Evolutionary conservation across 2,113 vertebrate species (phyloP).

Genomic region (Murina feae): DNA sequence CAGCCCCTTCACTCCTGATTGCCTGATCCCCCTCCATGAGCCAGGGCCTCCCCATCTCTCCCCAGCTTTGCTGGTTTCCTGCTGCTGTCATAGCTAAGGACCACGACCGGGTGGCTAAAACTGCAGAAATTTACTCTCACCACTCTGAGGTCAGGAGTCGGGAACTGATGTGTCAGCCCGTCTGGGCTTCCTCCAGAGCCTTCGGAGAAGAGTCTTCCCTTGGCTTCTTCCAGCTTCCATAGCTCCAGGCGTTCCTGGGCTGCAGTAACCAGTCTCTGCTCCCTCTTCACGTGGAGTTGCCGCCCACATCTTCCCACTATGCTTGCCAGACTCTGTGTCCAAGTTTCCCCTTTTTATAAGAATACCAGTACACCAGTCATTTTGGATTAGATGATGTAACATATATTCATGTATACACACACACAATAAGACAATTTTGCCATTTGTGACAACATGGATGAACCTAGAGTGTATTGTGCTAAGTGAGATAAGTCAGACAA

Average conservation of each 20-base stretch:
- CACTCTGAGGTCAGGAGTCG: neutral
- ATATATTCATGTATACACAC: too few relatives aligned
- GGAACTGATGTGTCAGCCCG: accelerated
- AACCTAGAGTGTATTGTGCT: neutral
- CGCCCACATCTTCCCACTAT: neutral
- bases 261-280: neutral
- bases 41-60: neutral
- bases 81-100: accelerated
- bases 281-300: accelerated
- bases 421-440: neutral
- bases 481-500: neutral
- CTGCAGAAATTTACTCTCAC: neutral
- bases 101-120: neutral
- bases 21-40: neutral
- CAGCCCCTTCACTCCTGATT: neutral
- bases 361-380: neutral
- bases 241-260: neutral
- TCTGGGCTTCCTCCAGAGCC: neutral
- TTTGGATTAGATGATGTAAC: neutral
- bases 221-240: too few relatives aligned
- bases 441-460: neutral
- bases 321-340: neutral
- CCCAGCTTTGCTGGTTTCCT: accelerated
- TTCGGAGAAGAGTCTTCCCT: neutral
- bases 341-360: neutral